Percentiles rank a stretch among this genome's conserved stretches.
Conservation (phyloP, 2,797 vertebrate species). For the Acropternis orthonyx region DNA sequence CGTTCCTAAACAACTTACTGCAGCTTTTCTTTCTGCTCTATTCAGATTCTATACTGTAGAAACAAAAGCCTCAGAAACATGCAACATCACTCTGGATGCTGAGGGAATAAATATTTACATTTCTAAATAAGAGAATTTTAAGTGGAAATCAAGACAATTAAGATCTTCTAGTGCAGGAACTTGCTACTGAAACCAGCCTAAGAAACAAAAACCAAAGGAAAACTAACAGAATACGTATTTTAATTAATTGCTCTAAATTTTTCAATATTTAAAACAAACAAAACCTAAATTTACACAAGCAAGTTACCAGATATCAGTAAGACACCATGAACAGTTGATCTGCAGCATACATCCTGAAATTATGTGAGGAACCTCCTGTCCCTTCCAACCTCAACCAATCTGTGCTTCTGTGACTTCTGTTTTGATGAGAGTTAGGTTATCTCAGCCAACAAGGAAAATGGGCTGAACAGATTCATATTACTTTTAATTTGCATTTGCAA, state of each 20-base stretch:
- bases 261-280: not conserved
- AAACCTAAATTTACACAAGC: not conserved
- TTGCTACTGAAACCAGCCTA: not conserved
- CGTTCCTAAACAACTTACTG: not conserved
- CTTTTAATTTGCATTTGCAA: not conserved
- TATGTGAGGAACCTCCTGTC: not conserved
- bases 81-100: not conserved
- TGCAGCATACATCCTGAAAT: not conserved
- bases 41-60: not conserved
- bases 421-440: not conserved
- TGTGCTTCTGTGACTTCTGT: not conserved
- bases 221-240: not conserved
- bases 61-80: not conserved
- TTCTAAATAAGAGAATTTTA: not conserved
- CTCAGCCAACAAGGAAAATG: not conserved
- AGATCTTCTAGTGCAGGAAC: not conserved
- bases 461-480: not conserved
- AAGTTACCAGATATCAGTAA: not conserved
- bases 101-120: not conserved
- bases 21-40: not conserved
- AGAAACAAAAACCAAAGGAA: not conserved
- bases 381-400: not conserved
- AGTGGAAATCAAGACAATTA: not conserved
- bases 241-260: not conserved
- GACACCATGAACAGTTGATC: accelerated